Conservation (phyloP, 2,113 vertebrate species). For the Motacilla tschutschensis region DNA sequence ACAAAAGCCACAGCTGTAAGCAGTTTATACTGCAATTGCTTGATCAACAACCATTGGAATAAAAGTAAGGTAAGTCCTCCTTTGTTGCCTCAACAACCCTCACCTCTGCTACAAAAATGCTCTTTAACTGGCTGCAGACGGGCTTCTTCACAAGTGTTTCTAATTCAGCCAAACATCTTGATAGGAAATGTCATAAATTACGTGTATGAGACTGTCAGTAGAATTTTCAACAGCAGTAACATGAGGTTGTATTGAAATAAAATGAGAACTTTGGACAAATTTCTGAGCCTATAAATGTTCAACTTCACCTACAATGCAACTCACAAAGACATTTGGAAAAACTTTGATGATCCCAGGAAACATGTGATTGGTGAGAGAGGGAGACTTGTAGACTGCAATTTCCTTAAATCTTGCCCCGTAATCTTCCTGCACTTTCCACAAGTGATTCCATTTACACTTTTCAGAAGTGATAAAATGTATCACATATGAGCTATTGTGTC, state of each 20-base stretch:
- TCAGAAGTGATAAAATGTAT: slow-evolving; percentile 44
- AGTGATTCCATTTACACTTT: slow-evolving; percentile 22
- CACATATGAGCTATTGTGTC: slow-evolving; percentile 29
- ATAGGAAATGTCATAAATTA: slow-evolving; percentile 77
- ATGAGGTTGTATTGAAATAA: slow-evolving; percentile 66
- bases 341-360: slow-evolving; percentile 2
- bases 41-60: slow-evolving; percentile 60
- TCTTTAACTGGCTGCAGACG: slow-evolving; percentile 56
- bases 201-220: slow-evolving; percentile 65
- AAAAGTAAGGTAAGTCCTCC: slow-evolving; percentile 28
- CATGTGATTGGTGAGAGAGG: not conserved
- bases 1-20: slow-evolving; percentile 65
- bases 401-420: not conserved
- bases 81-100: slow-evolving; percentile 22
- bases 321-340: not conserved
- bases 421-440: slow-evolving; percentile 10
- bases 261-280: slow-evolving; percentile 64
- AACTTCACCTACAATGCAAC: slow-evolving; percentile 40
- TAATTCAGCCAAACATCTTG: slow-evolving; percentile 76
- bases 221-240: slow-evolving; percentile 68
- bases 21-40: slow-evolving; percentile 67
- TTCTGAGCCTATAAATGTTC: slow-evolving; percentile 52
- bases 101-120: slow-evolving; percentile 43
- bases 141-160: slow-evolving; percentile 72
- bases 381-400: not conserved